These are phyloP conservation scores for Operophtera brumata DNA, from an alignment of 2,888 invertebrate species.

Conservation along the genomic window DNA sequence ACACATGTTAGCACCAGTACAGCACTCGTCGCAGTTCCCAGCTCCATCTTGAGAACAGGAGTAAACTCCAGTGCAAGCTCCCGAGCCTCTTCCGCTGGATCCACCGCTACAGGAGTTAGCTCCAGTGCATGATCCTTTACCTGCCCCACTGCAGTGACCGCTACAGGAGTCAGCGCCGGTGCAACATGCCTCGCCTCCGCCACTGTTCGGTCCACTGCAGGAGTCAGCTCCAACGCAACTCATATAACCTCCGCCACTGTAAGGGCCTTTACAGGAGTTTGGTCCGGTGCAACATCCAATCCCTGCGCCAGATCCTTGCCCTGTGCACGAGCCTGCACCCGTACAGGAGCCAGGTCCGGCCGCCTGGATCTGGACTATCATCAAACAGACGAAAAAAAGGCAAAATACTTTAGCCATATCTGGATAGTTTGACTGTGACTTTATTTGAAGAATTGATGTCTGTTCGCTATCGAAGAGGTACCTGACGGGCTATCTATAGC, in stretches of 20 bases:
- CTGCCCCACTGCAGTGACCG: not conserved
- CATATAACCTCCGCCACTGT: not conserved
- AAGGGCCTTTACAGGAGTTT: not conserved
- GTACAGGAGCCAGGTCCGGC: too few species aligned
- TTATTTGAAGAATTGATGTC: too few species aligned
- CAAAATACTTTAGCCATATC: not conserved
- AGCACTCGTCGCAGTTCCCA: not conserved
- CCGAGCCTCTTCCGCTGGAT: not conserved
- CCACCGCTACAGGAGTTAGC: not conserved
- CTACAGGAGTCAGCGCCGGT: not conserved
- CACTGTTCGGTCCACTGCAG: too few species aligned
- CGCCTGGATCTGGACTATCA: not conserved
- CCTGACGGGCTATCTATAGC: too few species aligned
- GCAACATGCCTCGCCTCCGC: too few species aligned
- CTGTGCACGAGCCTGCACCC: too few species aligned
- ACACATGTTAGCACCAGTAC: not conserved
- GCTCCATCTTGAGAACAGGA: not conserved
- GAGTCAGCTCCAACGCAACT: not conserved
- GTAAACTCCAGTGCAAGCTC: not conserved
- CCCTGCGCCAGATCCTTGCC: too few species aligned
- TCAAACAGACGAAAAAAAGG: not conserved
- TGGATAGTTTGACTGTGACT: too few species aligned
- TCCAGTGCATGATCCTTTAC: not conserved
- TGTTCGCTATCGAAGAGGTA: too few species aligned
- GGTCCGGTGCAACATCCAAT: not conserved